Conservation (phyloP, 1,140 invertebrate genomes). For the Penaeus chinensis region DNA sequence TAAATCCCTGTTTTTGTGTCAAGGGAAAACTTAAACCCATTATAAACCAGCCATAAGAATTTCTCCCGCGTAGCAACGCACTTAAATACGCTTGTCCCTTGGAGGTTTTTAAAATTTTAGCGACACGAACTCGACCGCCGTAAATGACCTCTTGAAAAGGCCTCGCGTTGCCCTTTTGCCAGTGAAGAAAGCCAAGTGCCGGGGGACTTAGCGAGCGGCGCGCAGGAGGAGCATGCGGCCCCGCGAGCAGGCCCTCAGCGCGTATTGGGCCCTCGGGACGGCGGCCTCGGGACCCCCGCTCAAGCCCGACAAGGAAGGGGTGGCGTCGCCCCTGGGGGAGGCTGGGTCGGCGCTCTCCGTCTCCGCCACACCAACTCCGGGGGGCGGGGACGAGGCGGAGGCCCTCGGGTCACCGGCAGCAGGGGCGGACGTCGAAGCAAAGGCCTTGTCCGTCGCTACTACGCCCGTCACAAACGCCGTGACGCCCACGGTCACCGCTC, state of each 20-base stretch:
- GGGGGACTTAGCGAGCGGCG: no score
- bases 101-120: no score
- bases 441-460: background rate
- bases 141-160: no score
- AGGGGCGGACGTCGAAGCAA: background rate
- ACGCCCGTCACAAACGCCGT: background rate
- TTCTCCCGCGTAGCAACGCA: no score
- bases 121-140: no score
- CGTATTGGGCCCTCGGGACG: conserved; percentile 19
- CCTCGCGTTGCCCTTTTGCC: no score
- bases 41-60: no score
- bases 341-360: background rate
- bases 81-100: no score
- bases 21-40: no score
- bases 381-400: background rate
- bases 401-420: background rate
- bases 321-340: background rate
- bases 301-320: background rate
- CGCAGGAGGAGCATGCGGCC: conserved; percentile 31
- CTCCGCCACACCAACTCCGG: background rate
- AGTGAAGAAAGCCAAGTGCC: no score
- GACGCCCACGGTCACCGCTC: background rate
- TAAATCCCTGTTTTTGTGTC: no score
- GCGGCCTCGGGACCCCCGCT: background rate
- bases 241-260: conserved; percentile 44